phyloP scores from a whole-genome alignment of 2,113 vertebrate species.

The Campylomormyrus tamandua region DNA sequence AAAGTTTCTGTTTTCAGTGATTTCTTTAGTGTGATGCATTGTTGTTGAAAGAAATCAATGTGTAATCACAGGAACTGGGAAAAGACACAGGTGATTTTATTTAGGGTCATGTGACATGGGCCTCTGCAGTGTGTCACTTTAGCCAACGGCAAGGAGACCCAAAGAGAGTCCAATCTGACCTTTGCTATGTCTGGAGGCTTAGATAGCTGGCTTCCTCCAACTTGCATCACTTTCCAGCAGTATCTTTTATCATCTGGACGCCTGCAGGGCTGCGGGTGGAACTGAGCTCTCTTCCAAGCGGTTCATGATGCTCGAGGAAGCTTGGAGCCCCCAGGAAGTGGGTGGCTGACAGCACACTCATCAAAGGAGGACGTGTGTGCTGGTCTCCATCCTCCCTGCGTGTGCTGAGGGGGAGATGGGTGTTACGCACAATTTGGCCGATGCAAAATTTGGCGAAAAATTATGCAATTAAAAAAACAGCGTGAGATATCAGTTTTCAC shows the following conservation, averaged over 20 bases:
- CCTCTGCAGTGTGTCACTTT: neutral
- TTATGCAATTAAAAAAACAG: neutral
- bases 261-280: neutral
- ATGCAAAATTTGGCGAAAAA: neutral
- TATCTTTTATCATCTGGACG: neutral
- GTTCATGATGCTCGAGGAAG: neutral
- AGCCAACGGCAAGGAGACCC: neutral
- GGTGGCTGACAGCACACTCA: neutral
- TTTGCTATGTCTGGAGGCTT: neutral
- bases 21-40: neutral
- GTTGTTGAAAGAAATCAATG: neutral
- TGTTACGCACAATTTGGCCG: neutral
- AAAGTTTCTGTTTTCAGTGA: neutral
- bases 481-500: neutral
- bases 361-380: neutral
- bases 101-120: neutral
- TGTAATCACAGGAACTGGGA: neutral
- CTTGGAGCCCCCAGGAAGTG: neutral
- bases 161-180: neutral
- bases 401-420: neutral
- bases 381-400: neutral
- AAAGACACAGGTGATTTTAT: neutral
- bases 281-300: neutral
- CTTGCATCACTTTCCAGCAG: neutral
- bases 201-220: neutral